phyloP scores from a whole-genome alignment of 2,113 vertebrate genomes.

The Numenius arquata region DNA sequence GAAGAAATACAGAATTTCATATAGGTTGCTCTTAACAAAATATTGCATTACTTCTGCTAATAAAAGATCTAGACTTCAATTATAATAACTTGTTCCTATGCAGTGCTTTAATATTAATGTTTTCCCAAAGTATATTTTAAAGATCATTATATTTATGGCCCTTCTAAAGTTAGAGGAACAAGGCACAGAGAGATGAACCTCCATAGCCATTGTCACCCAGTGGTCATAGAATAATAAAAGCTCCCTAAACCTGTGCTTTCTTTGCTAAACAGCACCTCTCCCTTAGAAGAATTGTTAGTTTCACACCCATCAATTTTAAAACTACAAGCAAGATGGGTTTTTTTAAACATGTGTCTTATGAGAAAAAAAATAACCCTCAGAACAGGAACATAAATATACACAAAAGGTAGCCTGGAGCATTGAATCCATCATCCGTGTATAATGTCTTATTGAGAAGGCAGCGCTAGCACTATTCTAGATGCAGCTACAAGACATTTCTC shows the following conservation, averaged over 20 bases:
- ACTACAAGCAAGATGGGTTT: not conserved
- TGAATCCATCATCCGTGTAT: not conserved
- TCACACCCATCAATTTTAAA: not conserved
- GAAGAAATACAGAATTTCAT: not conserved
- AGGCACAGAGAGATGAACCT: not conserved
- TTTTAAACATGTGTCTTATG: not conserved
- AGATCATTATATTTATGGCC: not conserved
- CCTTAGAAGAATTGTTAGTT: not conserved
- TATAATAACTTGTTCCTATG: not conserved
- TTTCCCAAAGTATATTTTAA: not conserved
- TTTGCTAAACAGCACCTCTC: not conserved
- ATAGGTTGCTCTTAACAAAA: not conserved
- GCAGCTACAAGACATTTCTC: not conserved
- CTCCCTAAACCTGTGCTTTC: fast-evolving
- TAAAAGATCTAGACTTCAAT: not conserved
- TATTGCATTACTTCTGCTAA: not conserved
- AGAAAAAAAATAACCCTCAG: not conserved
- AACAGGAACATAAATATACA: not conserved
- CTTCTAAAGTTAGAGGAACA: not conserved
- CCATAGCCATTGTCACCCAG: not conserved
- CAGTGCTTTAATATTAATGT: not conserved
- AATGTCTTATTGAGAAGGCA: not conserved
- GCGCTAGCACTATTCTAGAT: not conserved
- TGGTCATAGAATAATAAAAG: not conserved
- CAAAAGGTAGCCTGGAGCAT: not conserved